phyloP scores from a whole-genome alignment of 2,888 invertebrate species.

The Erebia epiphron region DNA sequence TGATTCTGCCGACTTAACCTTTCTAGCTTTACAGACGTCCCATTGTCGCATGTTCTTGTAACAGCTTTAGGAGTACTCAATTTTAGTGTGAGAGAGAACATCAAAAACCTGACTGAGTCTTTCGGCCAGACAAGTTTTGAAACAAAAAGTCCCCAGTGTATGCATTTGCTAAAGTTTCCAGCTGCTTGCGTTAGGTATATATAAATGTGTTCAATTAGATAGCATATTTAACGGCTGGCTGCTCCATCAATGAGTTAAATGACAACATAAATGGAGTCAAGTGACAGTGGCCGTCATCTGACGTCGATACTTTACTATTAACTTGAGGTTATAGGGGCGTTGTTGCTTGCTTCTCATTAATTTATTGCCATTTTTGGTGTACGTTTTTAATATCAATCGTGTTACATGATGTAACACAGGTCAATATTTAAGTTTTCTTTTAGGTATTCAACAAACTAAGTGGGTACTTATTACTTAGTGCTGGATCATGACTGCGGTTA shows the following conservation, averaged over 20 bases:
- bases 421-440: no score
- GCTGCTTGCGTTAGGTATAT: neutral
- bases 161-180: neutral
- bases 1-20: no score
- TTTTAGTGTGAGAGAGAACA: no score
- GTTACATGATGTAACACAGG: no score
- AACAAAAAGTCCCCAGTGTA: neutral
- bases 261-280: constrained; percentile 39
- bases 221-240: constrained; percentile 31
- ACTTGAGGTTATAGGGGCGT: constrained; percentile 22
- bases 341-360: constrained; percentile 21
- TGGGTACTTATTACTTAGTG: no score
- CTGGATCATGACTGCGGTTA: no score
- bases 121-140: neutral
- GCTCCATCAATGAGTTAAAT: constrained; percentile 38
- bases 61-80: no score
- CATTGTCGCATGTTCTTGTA: no score
- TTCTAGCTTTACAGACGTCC: no score
- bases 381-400: no score
- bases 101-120: no score
- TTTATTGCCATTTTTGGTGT: neutral
- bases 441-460: no score
- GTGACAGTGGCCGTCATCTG: constrained; percentile 33
- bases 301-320: constrained; percentile 20
- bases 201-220: constrained; percentile 11